Evolutionary conservation across 2,888 invertebrate species (phyloP).

Genomic region (Volucella bombylans): DNA sequence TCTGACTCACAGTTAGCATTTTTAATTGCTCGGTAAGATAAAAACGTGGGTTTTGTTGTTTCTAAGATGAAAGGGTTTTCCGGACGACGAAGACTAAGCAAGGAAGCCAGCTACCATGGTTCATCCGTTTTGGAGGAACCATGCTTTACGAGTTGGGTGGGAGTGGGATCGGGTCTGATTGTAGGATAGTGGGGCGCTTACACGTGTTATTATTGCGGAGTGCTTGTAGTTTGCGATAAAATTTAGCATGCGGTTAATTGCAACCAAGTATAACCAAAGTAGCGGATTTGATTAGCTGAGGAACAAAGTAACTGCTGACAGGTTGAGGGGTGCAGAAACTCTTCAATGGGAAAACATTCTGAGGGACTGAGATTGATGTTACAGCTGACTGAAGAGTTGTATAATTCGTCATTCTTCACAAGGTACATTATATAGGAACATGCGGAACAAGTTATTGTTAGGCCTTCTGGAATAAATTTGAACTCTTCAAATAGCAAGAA

Average conservation of each 20-base stretch:
- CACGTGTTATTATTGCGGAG: constrained; percentile 52
- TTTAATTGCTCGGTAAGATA: constrained; percentile 69
- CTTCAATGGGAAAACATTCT: background rate
- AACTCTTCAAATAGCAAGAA: too few species aligned
- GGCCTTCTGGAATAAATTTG: too few species aligned
- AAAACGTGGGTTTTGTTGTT: constrained; percentile 62
- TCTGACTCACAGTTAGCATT: constrained; percentile 73
- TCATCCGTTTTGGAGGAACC: constrained; percentile 5
- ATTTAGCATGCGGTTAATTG: constrained; percentile 65
- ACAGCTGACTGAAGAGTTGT: too few species aligned
- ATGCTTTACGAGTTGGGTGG: constrained; percentile 45
- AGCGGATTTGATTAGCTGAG: constrained; percentile 62
- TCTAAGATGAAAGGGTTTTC: constrained; percentile 46
- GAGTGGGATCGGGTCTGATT: background rate
- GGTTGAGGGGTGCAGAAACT: constrained; percentile 2
- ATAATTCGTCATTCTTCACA: too few species aligned
- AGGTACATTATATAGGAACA: too few species aligned
- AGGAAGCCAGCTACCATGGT: constrained; percentile 48
- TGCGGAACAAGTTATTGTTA: too few species aligned
- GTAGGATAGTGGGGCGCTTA: background rate
- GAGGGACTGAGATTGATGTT: too few species aligned
- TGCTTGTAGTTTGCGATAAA: constrained; percentile 46
- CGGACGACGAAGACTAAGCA: background rate
- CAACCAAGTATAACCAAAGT: constrained; percentile 65
- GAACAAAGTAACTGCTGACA: constrained; percentile 40